phyloP scores from a whole-genome alignment of 1,140 invertebrate genomes.

The Reticulitermes speratus region DNA sequence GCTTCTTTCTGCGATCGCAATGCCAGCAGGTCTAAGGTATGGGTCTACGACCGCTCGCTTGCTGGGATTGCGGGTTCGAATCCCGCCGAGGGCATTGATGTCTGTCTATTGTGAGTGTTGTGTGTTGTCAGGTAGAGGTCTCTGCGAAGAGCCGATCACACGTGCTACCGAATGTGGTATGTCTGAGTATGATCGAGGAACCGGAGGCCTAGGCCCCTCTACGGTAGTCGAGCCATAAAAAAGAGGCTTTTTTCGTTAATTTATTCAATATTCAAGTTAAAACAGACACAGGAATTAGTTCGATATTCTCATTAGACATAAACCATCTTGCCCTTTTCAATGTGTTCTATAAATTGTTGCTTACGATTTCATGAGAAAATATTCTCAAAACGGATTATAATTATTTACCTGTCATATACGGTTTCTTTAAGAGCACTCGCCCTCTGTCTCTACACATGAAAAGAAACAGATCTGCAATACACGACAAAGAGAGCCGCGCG shows the following conservation, averaged over 20 bases:
- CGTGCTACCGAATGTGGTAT: too few relatives aligned
- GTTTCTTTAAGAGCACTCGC: neutral
- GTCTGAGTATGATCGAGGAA: too few relatives aligned
- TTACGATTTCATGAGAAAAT: neutral
- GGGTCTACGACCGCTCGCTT: too few relatives aligned
- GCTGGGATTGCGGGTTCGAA: too few relatives aligned
- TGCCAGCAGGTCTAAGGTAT: too few relatives aligned
- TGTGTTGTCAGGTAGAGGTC: too few relatives aligned
- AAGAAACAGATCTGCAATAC: neutral
- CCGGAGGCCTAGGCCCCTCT: too few relatives aligned
- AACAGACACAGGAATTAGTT: neutral
- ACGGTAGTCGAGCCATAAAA: too few relatives aligned
- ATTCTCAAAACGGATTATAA: neutral
- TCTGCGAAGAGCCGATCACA: too few relatives aligned
- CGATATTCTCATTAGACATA: neutral
- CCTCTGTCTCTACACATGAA: neutral
- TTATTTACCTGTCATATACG: neutral
- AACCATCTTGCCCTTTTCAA: neutral
- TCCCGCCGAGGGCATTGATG: too few relatives aligned
- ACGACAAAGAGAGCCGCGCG: neutral
- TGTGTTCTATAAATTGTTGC: neutral
- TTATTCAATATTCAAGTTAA: neutral
- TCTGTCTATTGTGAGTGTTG: too few relatives aligned
- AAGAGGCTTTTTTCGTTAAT: neutral
- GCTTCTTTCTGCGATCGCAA: too few relatives aligned